phyloP scores from a whole-genome alignment of 1,140 invertebrate genomes.

The Drosophila malerkotliana region DNA sequence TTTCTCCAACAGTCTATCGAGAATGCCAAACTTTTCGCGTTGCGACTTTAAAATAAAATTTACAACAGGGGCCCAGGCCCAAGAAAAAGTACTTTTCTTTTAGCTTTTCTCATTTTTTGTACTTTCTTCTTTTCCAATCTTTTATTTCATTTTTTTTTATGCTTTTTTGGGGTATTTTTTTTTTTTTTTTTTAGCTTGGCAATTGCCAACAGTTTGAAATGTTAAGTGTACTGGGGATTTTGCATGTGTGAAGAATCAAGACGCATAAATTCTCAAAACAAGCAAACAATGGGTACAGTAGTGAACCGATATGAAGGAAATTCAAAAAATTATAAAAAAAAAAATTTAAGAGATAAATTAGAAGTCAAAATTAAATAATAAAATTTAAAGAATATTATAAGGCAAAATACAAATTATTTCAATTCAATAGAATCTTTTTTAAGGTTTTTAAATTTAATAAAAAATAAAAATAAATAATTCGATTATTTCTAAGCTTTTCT shows the following conservation, averaged over 20 bases:
- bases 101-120: not conserved
- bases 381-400: no score
- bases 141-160: conserved; percentile 13
- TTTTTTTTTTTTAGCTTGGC: not conserved
- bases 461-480: no score
- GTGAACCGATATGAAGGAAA: no score
- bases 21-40: conserved; percentile 56
- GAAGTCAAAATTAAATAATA: no score
- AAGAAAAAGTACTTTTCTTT: conserved; percentile 24
- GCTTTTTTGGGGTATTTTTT: not conserved
- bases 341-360: no score
- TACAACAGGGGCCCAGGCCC: conserved; percentile 48
- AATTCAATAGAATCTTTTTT: no score
- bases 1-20: conserved; percentile 51
- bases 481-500: no score
- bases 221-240: conserved; percentile 9
- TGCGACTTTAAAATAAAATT: conserved; percentile 74
- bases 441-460: no score
- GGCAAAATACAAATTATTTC: no score
- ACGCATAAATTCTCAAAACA: conserved; percentile 65
- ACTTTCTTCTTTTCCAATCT: not conserved
- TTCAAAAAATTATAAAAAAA: no score
- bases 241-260: conserved; percentile 75
- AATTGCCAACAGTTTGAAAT: conserved; percentile 39
- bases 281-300: conserved; percentile 40